These are phyloP conservation scores for Acromyrmex charruanus DNA, from an alignment of 1,140 invertebrate species.

Conservation along the genomic window DNA sequence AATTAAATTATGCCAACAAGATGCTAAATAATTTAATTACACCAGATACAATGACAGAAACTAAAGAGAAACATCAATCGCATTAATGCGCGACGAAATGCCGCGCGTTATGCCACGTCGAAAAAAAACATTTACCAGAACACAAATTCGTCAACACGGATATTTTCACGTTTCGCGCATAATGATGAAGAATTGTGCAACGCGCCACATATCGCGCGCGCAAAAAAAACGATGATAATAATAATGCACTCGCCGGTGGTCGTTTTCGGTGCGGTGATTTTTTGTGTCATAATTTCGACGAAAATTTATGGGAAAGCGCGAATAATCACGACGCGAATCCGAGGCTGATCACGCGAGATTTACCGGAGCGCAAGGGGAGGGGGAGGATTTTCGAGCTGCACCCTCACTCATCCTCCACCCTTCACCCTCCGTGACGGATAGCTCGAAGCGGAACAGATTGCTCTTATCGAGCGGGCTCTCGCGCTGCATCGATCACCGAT, in stretches of 20 bases:
- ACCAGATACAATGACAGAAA: background rate
- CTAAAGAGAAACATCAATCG: constrained; percentile 21
- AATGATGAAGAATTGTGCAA: background rate
- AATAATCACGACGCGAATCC: constrained; percentile 5
- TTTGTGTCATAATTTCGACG: constrained; percentile 33
- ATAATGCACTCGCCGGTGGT: background rate
- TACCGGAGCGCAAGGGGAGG: background rate
- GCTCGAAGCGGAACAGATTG: constrained; percentile 66
- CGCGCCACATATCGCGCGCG: background rate
- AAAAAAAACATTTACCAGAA: background rate
- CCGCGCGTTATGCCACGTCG: too few species aligned
- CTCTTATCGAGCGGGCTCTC: constrained; percentile 43
- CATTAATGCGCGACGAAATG: background rate
- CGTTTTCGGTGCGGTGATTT: constrained; percentile 25
- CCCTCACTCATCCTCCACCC: background rate
- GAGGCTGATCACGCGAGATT: constrained; percentile 30
- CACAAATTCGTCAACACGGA: background rate
- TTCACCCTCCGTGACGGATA: constrained; percentile 37
- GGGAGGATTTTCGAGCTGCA: constrained; percentile 37
- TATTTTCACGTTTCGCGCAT: constrained; percentile 8
- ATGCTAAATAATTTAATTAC: constrained; percentile 30
- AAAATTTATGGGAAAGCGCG: constrained; percentile 35
- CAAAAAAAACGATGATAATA: constrained; percentile 8
- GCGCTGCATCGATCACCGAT: constrained; percentile 56
- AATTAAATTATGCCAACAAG: background rate